Evolutionary conservation across 2,888 invertebrate genomes (phyloP).

Genomic region (Parelbella ahira): DNA sequence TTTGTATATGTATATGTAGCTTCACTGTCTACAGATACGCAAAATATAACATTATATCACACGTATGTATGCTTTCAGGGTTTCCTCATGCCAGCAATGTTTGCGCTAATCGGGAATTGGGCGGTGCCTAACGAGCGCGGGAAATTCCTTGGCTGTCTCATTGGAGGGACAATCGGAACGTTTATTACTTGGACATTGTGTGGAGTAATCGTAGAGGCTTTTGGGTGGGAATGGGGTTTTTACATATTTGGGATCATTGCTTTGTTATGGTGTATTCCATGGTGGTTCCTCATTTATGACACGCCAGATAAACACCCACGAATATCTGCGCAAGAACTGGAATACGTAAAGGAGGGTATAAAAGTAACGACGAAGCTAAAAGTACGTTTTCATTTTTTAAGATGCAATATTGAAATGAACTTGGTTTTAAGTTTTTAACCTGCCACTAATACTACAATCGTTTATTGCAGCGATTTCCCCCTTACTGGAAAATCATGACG

Average conservation of each 20-base stretch:
- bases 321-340: constrained; percentile 72
- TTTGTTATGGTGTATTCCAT: constrained; percentile 57
- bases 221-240: constrained; percentile 82
- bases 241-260: constrained; percentile 71
- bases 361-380: constrained; percentile 14
- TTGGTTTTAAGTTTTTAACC: too few relatives aligned
- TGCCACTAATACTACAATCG: too few relatives aligned
- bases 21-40: too few relatives aligned
- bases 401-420: too few relatives aligned
- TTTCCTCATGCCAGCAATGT: constrained; percentile 69
- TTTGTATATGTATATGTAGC: constrained; percentile 8
- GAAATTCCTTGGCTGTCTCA: constrained; percentile 78
- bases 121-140: constrained; percentile 82
- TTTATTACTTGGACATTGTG: constrained; percentile 79
- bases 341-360: constrained; percentile 59
- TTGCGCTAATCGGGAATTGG: constrained; percentile 80
- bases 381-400: constrained; percentile 6
- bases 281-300: constrained; percentile 72
- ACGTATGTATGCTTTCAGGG: too few relatives aligned
- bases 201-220: constrained; percentile 68
- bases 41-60: too few relatives aligned
- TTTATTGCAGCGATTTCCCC: constrained; percentile 70
- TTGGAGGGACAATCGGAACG: constrained; percentile 82
- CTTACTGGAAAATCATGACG: constrained; percentile 69
- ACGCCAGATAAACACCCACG: constrained; percentile 73